phyloP scores from a whole-genome alignment of 2,888 invertebrate genomes.

The Dromius quadrimaculatus region DNA sequence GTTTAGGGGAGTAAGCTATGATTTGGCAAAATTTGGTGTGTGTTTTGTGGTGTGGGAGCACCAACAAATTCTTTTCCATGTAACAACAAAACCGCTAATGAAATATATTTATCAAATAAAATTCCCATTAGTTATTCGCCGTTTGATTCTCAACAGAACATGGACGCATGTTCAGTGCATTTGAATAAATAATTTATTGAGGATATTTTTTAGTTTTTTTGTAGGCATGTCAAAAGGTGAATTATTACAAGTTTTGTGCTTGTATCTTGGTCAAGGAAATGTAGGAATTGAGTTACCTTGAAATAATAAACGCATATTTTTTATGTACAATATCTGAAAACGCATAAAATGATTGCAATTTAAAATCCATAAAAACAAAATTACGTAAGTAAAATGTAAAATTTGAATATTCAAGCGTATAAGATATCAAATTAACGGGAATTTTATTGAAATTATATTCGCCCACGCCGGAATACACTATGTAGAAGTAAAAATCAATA shows the following conservation, averaged over 20 bases:
- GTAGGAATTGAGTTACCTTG: slow-evolving; percentile 24
- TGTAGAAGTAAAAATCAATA: not conserved
- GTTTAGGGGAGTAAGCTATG: too few species aligned
- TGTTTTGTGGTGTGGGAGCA: slow-evolving; percentile 4
- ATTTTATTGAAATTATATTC: slow-evolving; percentile 7
- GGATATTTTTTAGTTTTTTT: slow-evolving; percentile 27
- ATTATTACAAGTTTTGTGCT: slow-evolving; percentile 25
- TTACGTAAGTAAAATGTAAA: slow-evolving; percentile 4
- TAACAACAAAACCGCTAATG: slow-evolving; percentile 11
- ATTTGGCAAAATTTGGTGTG: too few species aligned
- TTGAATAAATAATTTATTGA: slow-evolving; percentile 38
- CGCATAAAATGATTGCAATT: slow-evolving; percentile 30
- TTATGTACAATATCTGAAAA: slow-evolving; percentile 27
- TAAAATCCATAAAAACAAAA: slow-evolving; percentile 13
- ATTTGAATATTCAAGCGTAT: slow-evolving; percentile 16
- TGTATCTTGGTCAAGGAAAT: slow-evolving; percentile 35
- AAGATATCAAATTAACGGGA: not conserved
- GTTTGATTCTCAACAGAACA: not conserved
- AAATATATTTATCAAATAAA: slow-evolving; percentile 32
- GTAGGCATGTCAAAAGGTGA: slow-evolving; percentile 15
- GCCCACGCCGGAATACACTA: not conserved
- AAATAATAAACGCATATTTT: slow-evolving; percentile 29
- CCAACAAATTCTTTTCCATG: slow-evolving; percentile 10
- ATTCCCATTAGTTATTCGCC: slow-evolving; percentile 5
- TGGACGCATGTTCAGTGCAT: slow-evolving; percentile 11